Evolutionary conservation across 2,113 vertebrate genomes (phyloP).

Genomic region (Sphyrna mokarran): DNA sequence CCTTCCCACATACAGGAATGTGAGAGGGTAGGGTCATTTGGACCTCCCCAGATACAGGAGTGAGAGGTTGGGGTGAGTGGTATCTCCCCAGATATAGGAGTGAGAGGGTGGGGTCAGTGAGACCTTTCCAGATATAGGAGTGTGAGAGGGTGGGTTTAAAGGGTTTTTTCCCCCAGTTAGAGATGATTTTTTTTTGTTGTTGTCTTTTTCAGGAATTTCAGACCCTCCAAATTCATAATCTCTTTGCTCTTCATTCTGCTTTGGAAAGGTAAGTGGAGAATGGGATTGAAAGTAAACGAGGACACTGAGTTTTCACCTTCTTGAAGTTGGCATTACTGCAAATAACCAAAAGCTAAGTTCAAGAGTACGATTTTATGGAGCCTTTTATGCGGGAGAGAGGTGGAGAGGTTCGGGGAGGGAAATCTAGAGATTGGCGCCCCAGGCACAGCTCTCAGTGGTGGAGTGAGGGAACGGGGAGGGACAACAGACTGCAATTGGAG

Average conservation of each 20-base stretch:
- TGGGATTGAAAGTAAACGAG: too few relatives aligned
- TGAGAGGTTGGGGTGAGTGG: accelerated
- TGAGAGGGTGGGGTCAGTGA: too few relatives aligned
- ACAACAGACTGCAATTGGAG: background rate
- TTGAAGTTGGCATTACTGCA: background rate
- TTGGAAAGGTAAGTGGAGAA: background rate
- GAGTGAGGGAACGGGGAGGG: background rate
- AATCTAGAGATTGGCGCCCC: background rate
- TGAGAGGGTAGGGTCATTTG: background rate
- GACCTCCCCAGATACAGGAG: background rate
- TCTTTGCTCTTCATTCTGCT: background rate
- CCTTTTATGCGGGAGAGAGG: too few relatives aligned
- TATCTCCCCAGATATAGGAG: too few relatives aligned
- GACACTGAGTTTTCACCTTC: background rate
- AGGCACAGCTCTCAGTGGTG: background rate
- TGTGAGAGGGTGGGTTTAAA: background rate
- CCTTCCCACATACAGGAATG: too few relatives aligned
- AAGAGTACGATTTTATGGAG: background rate
- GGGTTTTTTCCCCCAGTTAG: background rate
- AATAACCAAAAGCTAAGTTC: background rate
- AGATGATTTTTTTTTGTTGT: background rate
- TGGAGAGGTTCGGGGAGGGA: background rate
- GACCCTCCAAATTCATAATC: background rate
- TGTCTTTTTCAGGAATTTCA: background rate
- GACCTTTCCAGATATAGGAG: background rate